A percentile compares a stretch with the other conserved stretches of the same genome.
phyloP scores from a whole-genome alignment of 2,888 invertebrate genomes.

The Empis livida region DNA sequence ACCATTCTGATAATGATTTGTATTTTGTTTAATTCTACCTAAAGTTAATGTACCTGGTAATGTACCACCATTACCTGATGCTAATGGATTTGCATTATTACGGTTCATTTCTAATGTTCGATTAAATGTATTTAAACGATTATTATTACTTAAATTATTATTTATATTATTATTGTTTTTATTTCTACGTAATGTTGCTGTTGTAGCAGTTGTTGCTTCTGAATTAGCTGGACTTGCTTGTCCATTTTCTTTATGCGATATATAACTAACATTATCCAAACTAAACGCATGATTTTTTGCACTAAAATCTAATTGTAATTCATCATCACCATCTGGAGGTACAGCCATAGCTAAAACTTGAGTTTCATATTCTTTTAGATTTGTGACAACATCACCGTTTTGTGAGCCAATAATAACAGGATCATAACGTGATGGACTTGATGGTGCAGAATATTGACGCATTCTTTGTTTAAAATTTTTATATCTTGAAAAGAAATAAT shows the following conservation, averaged over 20 bases:
- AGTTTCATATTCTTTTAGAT: conserved; percentile 87
- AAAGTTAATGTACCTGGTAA: conserved; percentile 32
- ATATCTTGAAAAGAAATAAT: conserved; percentile 44
- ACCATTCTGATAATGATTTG: conserved; percentile 34
- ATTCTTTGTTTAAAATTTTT: conserved; percentile 77
- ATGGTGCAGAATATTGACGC: conserved; percentile 57
- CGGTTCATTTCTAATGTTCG: conserved; percentile 34
- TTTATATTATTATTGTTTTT: conserved; percentile 31
- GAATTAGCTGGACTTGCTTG: conserved; percentile 68
- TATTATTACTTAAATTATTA: conserved; percentile 22
- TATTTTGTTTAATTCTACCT: conserved; percentile 34
- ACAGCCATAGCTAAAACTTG: conserved; percentile 89
- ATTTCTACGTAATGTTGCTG: conserved; percentile 42
- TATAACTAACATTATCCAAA: conserved; percentile 78
- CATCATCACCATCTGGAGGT: conserved; percentile 69
- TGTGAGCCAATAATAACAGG: conserved; percentile 43
- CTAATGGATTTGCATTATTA: conserved; percentile 33
- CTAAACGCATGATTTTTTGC: conserved; percentile 78
- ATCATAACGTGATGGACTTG: conserved; percentile 51
- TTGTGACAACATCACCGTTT: conserved; percentile 38
- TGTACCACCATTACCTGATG: conserved; percentile 23
- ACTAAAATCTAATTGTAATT: conserved; percentile 74
- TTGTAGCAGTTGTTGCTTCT: conserved; percentile 69
- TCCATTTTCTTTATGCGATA: conserved; percentile 69
- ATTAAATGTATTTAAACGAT: conserved; percentile 34